Evolutionary conservation across 2,888 invertebrate species (phyloP).

Genomic region (Lochmaea capreae): DNA sequence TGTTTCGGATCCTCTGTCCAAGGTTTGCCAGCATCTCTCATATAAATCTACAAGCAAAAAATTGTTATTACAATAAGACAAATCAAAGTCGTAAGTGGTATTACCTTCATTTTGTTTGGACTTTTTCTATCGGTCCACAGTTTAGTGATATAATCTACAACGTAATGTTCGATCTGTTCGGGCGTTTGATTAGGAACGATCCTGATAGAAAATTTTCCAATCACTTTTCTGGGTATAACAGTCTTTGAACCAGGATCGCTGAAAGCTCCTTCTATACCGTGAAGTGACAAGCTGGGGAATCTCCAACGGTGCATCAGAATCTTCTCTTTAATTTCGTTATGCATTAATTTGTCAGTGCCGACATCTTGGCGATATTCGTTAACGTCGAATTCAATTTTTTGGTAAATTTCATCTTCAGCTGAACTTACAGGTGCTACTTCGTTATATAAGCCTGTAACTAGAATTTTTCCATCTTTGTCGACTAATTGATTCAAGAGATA

Average conservation of each 20-base stretch:
- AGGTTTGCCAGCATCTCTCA: constrained; percentile 77
- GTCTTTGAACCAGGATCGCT: constrained; percentile 94
- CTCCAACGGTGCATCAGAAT: constrained; percentile 96
- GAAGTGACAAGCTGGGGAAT: constrained; percentile 91
- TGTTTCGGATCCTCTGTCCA: constrained; percentile 96
- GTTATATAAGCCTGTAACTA: constrained; percentile 85
- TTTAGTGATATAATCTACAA: constrained; percentile 80
- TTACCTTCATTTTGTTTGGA: constrained; percentile 85
- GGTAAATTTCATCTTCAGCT: constrained; percentile 79
- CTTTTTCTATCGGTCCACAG: constrained; percentile 84
- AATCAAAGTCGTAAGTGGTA: not conserved
- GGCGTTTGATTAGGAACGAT: constrained; percentile 96
- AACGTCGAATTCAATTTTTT: constrained; percentile 87
- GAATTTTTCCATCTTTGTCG: constrained; percentile 88
- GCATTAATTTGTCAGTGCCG: constrained; percentile 76
- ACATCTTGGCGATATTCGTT: constrained; percentile 80
- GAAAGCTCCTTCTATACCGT: constrained; percentile 92
- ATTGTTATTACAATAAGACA: not conserved
- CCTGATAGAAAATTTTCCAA: constrained; percentile 96
- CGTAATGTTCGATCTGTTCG: constrained; percentile 82
- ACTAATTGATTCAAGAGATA: constrained; percentile 86
- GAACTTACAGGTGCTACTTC: constrained; percentile 80
- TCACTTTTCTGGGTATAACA: constrained; percentile 92
- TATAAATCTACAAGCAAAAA: constrained; percentile 47
- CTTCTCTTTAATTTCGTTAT: constrained; percentile 83